Evolutionary conservation across 1,140 invertebrate genomes (phyloP), one percentile per base, ranked within the genome.

Genomic region (Chymomyza costata): DNA sequence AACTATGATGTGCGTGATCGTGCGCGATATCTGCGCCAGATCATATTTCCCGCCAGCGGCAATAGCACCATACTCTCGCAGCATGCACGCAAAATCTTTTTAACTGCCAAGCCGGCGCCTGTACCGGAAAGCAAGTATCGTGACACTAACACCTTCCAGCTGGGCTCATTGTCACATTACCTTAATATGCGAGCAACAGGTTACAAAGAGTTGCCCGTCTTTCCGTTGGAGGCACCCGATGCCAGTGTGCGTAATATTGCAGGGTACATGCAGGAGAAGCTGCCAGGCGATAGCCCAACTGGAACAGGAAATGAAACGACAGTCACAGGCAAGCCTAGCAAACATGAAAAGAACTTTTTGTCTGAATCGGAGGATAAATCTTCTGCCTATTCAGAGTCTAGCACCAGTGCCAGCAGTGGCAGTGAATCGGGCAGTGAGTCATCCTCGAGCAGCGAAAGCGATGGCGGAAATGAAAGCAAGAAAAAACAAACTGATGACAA

Each of bases 1-100:
- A 98, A 97, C 86, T 99, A 99, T 83, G 98, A 99, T 87, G 97
- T 99, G 31, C 88, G 98, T 30, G 98, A 99, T 87, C 88, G 97
- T 1, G 94, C 95, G 1, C 87, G 97, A 14, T 93, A 98, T 70
- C 87, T 99, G 11, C 90, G 91, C 15, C 91, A 92, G 19, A 93
- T 98, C 64, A 90, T 97, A 2, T 91, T 94, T 70, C 90, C 92
- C 7, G 84, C 88, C 40, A 88, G 88, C 52, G 83, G 86, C 48
- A 74, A 61, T 82, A 87, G 69, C 69, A 87, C 85, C 15, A 87
- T 90, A 46, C 84, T 98, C 2, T 84, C 90, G 0, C 88, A 91
- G 50, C 89, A 93, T 86, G 93, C 94, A 0, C 92, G 92, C 59
- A 91, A 91, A 63, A 94, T 99, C 62, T 97, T 99, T 70, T 87